Percentiles rank a stretch among this genome's conserved stretches.
Evolutionary conservation across 2,888 invertebrate genomes (phyloP).

Genomic region (Deilephila elpenor): DNA sequence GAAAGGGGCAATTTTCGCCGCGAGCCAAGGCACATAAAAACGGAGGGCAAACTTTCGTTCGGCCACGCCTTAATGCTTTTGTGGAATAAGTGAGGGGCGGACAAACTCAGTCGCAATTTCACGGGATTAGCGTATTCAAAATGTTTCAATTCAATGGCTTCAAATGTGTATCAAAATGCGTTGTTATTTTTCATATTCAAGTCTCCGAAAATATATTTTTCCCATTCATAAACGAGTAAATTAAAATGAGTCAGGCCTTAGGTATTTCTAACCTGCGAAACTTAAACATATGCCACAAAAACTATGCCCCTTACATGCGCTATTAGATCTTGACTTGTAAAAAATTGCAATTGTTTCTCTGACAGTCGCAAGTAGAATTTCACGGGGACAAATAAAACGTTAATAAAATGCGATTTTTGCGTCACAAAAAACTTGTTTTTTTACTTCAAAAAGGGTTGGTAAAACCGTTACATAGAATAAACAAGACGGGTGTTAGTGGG

Average conservation of each 20-base stretch:
- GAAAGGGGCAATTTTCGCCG: conserved; percentile 76
- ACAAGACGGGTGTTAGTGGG: conserved; percentile 62
- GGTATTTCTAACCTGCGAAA: not conserved
- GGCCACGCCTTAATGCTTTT: conserved; percentile 75
- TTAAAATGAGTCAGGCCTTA: not conserved
- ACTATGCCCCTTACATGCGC: not conserved
- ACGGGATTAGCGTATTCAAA: conserved; percentile 28
- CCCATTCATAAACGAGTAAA: not conserved
- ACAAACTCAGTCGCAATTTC: conserved; percentile 35
- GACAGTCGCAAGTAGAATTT: not conserved
- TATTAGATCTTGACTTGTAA: not conserved
- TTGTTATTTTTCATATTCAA: not conserved
- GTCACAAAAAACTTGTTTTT: not conserved
- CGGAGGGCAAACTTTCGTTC: conserved; percentile 67
- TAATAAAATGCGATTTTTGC: conserved; percentile 18
- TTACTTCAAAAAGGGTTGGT: conserved; percentile 47
- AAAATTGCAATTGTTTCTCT: not conserved
- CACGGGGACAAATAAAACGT: conserved; percentile 32
- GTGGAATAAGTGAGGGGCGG: conserved; percentile 47
- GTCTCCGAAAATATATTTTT: not conserved
- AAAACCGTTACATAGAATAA: conserved; percentile 77
- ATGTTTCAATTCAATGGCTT: conserved; percentile 15
- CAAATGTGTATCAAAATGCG: conserved; percentile 29
- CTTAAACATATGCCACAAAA: not conserved
- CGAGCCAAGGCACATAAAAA: conserved; percentile 63